A percentile compares a stretch with the other conserved stretches of the same genome.
phyloP scores from a whole-genome alignment of 2,797 vertebrate species.

The Myotis pilosus region DNA sequence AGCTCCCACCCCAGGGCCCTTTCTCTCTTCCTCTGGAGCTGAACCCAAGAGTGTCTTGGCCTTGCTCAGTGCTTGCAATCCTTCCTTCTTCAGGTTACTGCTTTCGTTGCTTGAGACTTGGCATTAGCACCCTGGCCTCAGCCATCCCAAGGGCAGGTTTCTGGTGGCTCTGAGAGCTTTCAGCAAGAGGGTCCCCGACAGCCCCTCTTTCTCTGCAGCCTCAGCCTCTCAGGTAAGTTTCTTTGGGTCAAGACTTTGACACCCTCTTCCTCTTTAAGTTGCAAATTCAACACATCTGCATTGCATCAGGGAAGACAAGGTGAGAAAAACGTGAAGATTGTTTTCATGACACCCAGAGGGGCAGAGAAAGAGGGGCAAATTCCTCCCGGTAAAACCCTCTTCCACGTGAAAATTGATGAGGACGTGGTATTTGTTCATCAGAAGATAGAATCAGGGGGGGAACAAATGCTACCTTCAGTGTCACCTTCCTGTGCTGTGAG shows the following conservation, averaged over 20 bases:
- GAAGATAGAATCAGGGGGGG: neutral
- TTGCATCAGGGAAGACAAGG: neutral
- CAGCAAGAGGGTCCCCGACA: neutral
- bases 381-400: neutral
- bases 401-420: neutral
- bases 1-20: neutral
- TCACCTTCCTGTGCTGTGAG: constrained; percentile 1
- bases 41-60: neutral
- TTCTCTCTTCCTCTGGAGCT: neutral
- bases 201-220: neutral
- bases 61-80: neutral
- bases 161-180: neutral
- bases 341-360: neutral
- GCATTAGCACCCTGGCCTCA: neutral
- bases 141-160: neutral
- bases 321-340: neutral
- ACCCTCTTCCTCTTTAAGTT: neutral
- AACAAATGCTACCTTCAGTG: neutral
- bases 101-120: neutral
- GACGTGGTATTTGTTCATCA: neutral
- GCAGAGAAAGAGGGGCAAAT: neutral
- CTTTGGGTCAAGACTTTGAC: neutral
- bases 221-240: neutral
- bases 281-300: neutral
- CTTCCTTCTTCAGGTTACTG: neutral